Conservation (phyloP, 2,797 vertebrate species). For the Sebastes oblongus region DNA sequence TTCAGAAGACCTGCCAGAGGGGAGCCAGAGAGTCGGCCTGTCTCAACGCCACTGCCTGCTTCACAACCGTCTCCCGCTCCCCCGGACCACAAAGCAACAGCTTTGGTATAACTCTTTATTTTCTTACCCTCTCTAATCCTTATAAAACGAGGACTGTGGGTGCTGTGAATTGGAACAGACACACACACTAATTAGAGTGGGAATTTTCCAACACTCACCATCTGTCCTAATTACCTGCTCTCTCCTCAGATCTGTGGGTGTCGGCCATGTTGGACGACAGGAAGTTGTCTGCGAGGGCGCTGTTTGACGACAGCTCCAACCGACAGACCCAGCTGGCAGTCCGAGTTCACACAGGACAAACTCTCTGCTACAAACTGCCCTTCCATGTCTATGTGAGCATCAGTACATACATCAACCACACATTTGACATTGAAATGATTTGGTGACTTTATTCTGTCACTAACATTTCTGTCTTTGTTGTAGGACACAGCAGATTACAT, state of each 20-base stretch:
- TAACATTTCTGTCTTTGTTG: slow-evolving; percentile 9
- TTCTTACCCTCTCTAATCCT: neutral
- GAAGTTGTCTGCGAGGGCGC: slow-evolving; percentile 83
- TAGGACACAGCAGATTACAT: slow-evolving; percentile 95
- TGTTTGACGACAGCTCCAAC: slow-evolving; percentile 89
- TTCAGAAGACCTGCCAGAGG: slow-evolving; percentile 88
- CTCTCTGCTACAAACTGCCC: slow-evolving; percentile 83
- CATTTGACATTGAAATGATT: neutral
- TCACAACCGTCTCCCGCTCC: slow-evolving; percentile 83
- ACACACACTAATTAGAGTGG: neutral
- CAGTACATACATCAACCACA: neutral
- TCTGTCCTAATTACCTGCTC: slow-evolving; percentile 17
- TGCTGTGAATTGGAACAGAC: neutral
- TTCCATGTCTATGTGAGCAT: slow-evolving; percentile 93
- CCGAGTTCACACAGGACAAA: slow-evolving; percentile 75
- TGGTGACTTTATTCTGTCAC: neutral
- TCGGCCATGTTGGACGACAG: slow-evolving; percentile 89
- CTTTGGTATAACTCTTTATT: slow-evolving; percentile 78
- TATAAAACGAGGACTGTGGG: neutral
- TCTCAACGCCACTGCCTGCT: slow-evolving; percentile 86
- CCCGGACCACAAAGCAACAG: slow-evolving; percentile 78
- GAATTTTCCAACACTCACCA: slow-evolving; percentile 3
- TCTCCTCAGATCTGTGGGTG: slow-evolving; percentile 82
- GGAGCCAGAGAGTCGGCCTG: slow-evolving; percentile 87
- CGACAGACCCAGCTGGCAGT: slow-evolving; percentile 80